Evolutionary conservation across 1,140 invertebrate species (phyloP), one percentile per base, ranked within the genome.

Genomic region (Batillaria attramentaria): DNA sequence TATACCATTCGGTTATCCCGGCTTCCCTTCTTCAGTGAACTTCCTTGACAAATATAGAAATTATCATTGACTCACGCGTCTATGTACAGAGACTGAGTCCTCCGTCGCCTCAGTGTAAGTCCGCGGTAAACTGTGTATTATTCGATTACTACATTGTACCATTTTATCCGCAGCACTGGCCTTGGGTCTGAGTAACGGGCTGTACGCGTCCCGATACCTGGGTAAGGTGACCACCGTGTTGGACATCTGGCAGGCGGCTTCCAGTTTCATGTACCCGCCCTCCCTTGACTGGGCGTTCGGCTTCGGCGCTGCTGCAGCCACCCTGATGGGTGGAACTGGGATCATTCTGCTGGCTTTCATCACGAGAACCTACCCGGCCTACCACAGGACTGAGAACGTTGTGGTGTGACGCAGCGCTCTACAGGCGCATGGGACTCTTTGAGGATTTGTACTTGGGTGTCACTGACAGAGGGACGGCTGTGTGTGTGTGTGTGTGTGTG

Each of bases 301-400:
- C 3, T 8, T 75, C 1, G 73, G 73, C 4, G 73, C 73, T 10
- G 57, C 73, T 24, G 54, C 31, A 0, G 73, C 54, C 24, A n/a
- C 54, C 16, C 35, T 75, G 18, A 57, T 75, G 35, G 73, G 73
- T 2, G 35, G 6, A 3, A 42, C 54, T 8, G 73, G 73, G 16
- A 62, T 75, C 39, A 0, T 65, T n/a, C 73, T 75, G 8, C 8
- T 75, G n/a, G 73, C 73, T 54, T 57, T 75, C 54, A 42, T 75
- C 73, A 75, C 73, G 37, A 62, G 57, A 31, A 75, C 73, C 57
- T 75, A 75, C 37, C 73, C 73, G 2, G 35, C 57, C 0, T 75
- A 75, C 57, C 73, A 75, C 31, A 75, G 73, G 16, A 54, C 73
- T 3, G 73, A 57, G 24, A 75, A 65, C 35, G 73, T 75, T 24